Conservation (phyloP, 2,797 vertebrate genomes). For the Myoxocephalus aenaeus region DNA sequence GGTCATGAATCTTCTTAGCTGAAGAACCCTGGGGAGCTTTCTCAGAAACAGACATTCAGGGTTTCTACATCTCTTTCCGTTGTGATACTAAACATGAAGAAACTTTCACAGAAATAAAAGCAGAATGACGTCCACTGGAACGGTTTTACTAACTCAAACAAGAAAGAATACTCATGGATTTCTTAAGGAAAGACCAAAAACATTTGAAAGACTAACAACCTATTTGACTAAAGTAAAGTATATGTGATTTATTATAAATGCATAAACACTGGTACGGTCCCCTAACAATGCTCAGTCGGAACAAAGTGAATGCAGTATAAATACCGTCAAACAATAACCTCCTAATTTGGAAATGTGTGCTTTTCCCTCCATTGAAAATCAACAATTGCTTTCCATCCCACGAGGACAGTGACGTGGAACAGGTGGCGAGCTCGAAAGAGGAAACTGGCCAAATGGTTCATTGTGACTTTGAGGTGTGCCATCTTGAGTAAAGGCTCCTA, state of each 20-base stretch:
- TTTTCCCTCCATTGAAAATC: constrained; percentile 18
- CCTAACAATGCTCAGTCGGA: background rate
- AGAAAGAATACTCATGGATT: background rate
- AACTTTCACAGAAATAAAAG: background rate
- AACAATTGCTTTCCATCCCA: constrained; percentile 30
- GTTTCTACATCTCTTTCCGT: too few species aligned
- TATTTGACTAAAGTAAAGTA: background rate
- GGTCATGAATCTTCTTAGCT: background rate
- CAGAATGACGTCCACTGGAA: background rate
- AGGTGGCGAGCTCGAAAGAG: background rate
- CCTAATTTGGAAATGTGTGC: constrained; percentile 31
- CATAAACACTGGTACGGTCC: constrained; percentile 10
- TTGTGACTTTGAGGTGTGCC: constrained; percentile 1
- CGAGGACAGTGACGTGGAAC: background rate
- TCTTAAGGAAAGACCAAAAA: background rate
- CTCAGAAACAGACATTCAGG: too few species aligned
- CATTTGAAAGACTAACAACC: background rate
- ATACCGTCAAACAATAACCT: background rate
- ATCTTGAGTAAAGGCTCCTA: constrained; percentile 13
- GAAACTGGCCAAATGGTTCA: background rate
- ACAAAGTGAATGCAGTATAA: background rate
- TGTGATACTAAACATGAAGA: too few species aligned
- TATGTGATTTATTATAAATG: background rate
- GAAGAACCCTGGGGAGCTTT: background rate
- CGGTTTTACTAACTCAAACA: background rate